A percentile compares a stretch with the other conserved stretches of the same genome.
These are phyloP conservation scores for Elachura formosa DNA, from an alignment of 2,113 vertebrate genomes.

Conservation along the genomic window DNA sequence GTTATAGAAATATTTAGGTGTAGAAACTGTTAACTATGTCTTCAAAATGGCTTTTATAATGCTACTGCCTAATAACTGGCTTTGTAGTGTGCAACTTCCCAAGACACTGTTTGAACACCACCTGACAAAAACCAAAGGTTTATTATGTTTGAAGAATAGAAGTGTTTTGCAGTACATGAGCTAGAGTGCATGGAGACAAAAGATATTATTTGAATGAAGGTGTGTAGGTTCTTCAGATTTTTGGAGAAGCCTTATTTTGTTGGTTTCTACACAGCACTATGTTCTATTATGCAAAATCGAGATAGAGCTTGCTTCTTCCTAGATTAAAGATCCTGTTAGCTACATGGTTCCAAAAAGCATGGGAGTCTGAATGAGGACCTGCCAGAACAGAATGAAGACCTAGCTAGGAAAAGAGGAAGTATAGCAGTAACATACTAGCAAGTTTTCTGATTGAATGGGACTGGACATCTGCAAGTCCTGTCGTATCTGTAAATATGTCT, in stretches of 20 bases:
- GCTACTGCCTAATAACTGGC: not conserved
- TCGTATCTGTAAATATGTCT: not conserved
- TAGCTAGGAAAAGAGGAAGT: not conserved
- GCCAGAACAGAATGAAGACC: not conserved
- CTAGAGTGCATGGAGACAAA: not conserved
- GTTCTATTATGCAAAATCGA: not conserved
- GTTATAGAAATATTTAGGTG: not conserved
- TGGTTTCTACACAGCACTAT: not conserved
- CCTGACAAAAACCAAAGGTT: not conserved
- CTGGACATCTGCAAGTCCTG: not conserved
- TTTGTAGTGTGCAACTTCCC: not conserved
- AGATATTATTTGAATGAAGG: not conserved
- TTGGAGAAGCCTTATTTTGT: not conserved
- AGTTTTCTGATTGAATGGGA: not conserved
- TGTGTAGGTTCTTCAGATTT: not conserved
- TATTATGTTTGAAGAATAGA: not conserved
- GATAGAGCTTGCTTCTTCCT: not conserved
- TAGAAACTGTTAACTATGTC: not conserved
- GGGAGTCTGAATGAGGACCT: not conserved
- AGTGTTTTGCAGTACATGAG: not conserved
- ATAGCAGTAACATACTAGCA: not conserved
- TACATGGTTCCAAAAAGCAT: accelerated
- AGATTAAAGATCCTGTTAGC: not conserved
- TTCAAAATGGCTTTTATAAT: not conserved
- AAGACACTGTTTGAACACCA: not conserved